A percentile compares a stretch with the other conserved stretches of the same genome.
Conservation (phyloP, 2,888 invertebrate species). For the Lumbricus terrestris region DNA sequence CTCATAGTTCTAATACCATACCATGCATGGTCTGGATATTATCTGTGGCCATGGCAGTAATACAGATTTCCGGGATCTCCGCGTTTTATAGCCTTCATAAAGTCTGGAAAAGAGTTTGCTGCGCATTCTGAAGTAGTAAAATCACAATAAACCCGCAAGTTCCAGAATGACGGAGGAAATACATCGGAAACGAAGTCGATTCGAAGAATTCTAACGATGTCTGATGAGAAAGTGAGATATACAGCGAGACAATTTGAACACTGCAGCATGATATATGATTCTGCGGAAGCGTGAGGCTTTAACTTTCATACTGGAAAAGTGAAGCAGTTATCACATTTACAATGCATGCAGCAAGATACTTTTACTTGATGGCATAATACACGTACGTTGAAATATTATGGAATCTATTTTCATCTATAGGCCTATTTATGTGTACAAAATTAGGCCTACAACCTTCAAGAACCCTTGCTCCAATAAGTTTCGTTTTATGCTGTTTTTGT, state of each 20-base stretch:
- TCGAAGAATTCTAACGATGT: no score
- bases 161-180: not conserved
- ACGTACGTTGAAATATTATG: no score
- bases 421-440: no score
- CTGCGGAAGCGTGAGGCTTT: no score
- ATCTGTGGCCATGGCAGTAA: not conserved
- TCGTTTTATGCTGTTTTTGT: not conserved
- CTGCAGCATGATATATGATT: no score
- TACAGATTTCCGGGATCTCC: not conserved
- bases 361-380: not conserved
- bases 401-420: no score
- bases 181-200: not conserved
- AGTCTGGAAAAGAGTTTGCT: not conserved
- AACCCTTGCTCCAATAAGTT: no score
- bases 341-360: not conserved
- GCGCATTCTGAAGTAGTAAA: not conserved
- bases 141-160: not conserved
- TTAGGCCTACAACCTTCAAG: no score
- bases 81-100: not conserved
- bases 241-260: no score
- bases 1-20: no score
- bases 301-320: no score
- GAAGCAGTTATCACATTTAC: no score
- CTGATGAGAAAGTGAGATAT: not conserved
- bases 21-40: not conserved